Conservation (phyloP, 1,140 invertebrate species). For the Drosophila bocki region DNA sequence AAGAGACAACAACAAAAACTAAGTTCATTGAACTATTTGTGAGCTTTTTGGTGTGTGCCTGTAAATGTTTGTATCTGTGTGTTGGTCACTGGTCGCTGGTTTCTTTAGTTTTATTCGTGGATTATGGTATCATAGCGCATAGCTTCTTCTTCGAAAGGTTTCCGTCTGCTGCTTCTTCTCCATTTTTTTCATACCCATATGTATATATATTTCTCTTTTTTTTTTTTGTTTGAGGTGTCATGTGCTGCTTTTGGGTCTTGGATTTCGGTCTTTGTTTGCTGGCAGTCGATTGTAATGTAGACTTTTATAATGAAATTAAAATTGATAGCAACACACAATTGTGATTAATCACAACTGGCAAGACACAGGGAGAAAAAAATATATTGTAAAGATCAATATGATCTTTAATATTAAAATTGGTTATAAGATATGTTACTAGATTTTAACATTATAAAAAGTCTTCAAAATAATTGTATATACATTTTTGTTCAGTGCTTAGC, state of each 20-base stretch:
- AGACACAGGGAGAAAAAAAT: slow-evolving; percentile 6
- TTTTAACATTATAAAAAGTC: too few relatives aligned
- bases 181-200: slow-evolving; percentile 19
- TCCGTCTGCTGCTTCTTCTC: slow-evolving; percentile 31
- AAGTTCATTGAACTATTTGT: slow-evolving; percentile 84
- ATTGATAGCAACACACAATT: slow-evolving; percentile 71
- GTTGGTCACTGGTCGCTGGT: slow-evolving; percentile 52
- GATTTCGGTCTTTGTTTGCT: slow-evolving; percentile 50
- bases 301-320: slow-evolving; percentile 74
- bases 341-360: slow-evolving; percentile 42
- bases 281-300: slow-evolving; percentile 62
- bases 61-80: slow-evolving; percentile 49
- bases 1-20: slow-evolving; percentile 55
- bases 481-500: too few relatives aligned
- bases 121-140: slow-evolving; percentile 81
- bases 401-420: too few relatives aligned
- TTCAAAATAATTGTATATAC: too few relatives aligned
- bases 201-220: slow-evolving; percentile 2
- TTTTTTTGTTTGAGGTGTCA: slow-evolving; percentile 68
- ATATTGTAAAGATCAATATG: background rate
- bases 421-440: too few relatives aligned
- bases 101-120: slow-evolving; percentile 83
- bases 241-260: slow-evolving; percentile 62
- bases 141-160: slow-evolving; percentile 66
- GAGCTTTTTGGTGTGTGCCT: slow-evolving; percentile 69